Conservation (phyloP, 2,113 vertebrate species). For the Parus major region DNA sequence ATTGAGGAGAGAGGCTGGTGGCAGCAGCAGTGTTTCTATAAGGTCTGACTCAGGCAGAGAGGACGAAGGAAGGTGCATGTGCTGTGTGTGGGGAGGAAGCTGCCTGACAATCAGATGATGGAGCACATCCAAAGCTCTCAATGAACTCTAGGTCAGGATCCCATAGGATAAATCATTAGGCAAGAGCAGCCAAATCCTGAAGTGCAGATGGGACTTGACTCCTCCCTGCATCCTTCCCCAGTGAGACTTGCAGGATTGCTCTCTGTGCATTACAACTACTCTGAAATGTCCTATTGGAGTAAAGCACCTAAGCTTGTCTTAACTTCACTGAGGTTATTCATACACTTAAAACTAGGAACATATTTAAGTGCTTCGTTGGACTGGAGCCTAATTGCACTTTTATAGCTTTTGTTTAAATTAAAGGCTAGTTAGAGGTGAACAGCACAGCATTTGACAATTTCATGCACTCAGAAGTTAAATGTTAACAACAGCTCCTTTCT, state of each 20-base stretch:
- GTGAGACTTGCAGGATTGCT: not conserved
- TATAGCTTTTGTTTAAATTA: slow-evolving; percentile 52
- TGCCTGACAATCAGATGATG: not conserved
- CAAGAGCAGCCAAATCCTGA: not conserved
- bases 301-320: not conserved
- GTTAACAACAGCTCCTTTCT: slow-evolving; percentile 26
- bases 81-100: not conserved
- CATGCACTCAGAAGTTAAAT: not conserved
- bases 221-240: not conserved
- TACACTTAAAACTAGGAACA: not conserved
- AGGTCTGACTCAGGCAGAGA: not conserved
- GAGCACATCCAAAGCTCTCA: not conserved
- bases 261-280: not conserved
- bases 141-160: not conserved
- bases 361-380: slow-evolving; percentile 46
- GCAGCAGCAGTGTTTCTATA: not conserved
- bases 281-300: not conserved
- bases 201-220: not conserved
- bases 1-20: not conserved
- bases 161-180: not conserved
- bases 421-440: slow-evolving; percentile 54
- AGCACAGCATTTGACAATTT: not conserved
- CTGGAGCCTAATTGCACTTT: slow-evolving; percentile 40
- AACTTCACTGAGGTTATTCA: slow-evolving; percentile 2
- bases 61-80: not conserved